Evolutionary conservation across 2,113 vertebrate genomes (phyloP).

Genomic region (Smithornis capensis): DNA sequence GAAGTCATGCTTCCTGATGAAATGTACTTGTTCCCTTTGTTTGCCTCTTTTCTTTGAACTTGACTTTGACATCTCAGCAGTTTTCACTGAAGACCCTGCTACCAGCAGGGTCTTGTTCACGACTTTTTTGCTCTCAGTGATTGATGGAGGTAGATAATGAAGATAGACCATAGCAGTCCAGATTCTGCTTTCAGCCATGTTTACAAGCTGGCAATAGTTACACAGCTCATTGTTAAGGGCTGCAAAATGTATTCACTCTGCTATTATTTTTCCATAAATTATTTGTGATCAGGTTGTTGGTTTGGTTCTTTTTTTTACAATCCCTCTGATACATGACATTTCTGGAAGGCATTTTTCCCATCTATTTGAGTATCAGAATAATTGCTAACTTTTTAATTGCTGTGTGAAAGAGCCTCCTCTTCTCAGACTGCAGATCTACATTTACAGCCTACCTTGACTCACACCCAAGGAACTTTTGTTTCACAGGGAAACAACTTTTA

Average conservation of each 20-base stretch:
- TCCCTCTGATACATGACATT: not conserved
- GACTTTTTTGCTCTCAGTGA: not conserved
- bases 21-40: conserved; percentile 9
- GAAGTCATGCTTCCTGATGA: conserved; percentile 19
- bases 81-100: conserved; percentile 17
- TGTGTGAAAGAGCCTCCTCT: not conserved
- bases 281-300: not conserved
- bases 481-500: not conserved
- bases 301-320: not conserved
- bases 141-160: not conserved
- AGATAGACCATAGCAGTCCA: not conserved
- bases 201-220: not conserved
- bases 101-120: not conserved
- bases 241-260: not conserved
- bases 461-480: not conserved
- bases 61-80: not conserved
- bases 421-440: not conserved
- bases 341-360: not conserved
- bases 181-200: not conserved
- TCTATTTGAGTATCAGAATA: not conserved
- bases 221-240: not conserved
- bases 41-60: conserved; percentile 50
- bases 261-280: not conserved
- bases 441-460: not conserved
- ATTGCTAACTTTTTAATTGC: not conserved